These are phyloP conservation scores for Semicossyphus pulcher DNA, from an alignment of 2,113 vertebrate species.

Conservation along the genomic window DNA sequence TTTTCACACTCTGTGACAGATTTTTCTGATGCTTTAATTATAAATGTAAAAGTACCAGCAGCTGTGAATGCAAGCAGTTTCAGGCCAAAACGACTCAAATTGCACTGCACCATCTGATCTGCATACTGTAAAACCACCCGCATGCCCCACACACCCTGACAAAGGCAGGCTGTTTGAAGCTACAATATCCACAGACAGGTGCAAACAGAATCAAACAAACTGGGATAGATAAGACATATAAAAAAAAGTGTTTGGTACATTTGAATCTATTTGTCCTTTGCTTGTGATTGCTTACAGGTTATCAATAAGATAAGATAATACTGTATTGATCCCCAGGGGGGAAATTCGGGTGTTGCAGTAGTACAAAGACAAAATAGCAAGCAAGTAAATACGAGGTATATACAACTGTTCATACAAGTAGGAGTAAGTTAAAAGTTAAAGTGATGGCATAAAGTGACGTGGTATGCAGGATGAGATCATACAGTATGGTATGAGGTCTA, in stretches of 20 bases:
- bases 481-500: too few relatives aligned
- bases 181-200: not conserved
- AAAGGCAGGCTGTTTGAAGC: not conserved
- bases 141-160: not conserved
- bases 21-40: not conserved
- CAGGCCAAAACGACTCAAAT: not conserved
- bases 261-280: not conserved
- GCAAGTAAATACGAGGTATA: too few relatives aligned
- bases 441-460: too few relatives aligned
- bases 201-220: not conserved
- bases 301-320: too few relatives aligned
- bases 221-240: not conserved
- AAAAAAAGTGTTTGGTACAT: not conserved
- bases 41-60: not conserved
- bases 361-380: too few relatives aligned
- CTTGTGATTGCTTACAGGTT: not conserved
- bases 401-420: too few relatives aligned
- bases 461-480: too few relatives aligned
- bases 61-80: not conserved
- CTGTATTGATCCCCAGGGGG: too few relatives aligned
- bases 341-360: too few relatives aligned
- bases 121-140: not conserved
- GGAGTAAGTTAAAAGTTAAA: too few relatives aligned
- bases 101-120: not conserved
- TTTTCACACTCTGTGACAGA: not conserved